Conservation (phyloP, 2,113 vertebrate species). For the Trochalopteron elliotii region DNA sequence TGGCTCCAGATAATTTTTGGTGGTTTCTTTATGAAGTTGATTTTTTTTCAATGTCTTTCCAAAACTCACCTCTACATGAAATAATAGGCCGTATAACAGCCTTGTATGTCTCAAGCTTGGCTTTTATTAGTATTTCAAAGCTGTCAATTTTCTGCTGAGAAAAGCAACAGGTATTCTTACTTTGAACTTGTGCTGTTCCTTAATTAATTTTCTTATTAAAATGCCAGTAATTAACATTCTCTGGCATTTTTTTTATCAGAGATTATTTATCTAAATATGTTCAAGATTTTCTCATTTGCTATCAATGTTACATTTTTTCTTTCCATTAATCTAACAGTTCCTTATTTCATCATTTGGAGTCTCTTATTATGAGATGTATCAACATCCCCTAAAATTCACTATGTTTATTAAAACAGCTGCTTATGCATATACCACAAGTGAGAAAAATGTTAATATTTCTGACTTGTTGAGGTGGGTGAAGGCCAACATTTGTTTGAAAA, state of each 20-base stretch:
- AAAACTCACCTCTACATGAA: neutral
- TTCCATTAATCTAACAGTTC: neutral
- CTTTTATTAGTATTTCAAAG: conserved; percentile 36
- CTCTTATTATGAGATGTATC: neutral
- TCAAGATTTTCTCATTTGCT: neutral
- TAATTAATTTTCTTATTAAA: conserved; percentile 56
- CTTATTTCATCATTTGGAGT: neutral
- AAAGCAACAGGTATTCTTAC: conserved; percentile 15
- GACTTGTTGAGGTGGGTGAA: neutral
- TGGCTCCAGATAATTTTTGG: neutral
- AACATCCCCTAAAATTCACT: neutral
- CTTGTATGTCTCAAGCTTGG: neutral
- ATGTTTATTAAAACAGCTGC: neutral
- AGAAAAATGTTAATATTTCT: neutral
- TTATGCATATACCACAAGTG: neutral
- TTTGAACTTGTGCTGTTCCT: conserved; percentile 15
- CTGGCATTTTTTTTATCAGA: conserved; percentile 12
- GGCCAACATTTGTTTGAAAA: neutral
- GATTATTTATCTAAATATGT: neutral
- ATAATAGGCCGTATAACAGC: neutral
- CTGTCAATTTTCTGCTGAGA: conserved; percentile 22
- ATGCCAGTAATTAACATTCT: conserved; percentile 15
- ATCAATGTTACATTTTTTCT: neutral
- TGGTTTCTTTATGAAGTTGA: neutral
- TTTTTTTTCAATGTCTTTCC: neutral